phyloP scores from a whole-genome alignment of 2,113 vertebrate species.

The Clarias batrachus region DNA sequence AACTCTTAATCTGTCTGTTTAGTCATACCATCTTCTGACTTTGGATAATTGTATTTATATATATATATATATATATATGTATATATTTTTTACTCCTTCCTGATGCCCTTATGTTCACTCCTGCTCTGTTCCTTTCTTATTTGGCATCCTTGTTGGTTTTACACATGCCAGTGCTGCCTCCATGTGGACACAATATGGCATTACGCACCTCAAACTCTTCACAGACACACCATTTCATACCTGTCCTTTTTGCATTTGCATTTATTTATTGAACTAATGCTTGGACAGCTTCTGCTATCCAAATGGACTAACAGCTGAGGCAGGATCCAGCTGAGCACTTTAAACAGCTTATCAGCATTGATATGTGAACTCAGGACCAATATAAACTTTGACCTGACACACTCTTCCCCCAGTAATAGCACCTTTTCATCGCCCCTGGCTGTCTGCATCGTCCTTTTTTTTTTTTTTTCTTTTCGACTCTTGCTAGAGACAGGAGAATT shows the following conservation, averaged over 20 bases:
- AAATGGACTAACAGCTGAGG: neutral
- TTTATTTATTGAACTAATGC: neutral
- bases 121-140: neutral
- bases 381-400: neutral
- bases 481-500: neutral
- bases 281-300: neutral
- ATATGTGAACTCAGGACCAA: neutral
- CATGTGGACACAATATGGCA: slow-evolving; percentile 62
- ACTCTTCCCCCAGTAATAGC: slow-evolving; percentile 4
- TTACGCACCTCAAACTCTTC: slow-evolving; percentile 56
- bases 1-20: neutral
- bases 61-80: too few species aligned
- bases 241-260: neutral
- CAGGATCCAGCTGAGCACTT: neutral
- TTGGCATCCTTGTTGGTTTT: neutral
- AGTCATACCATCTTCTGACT: neutral
- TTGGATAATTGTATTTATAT: neutral
- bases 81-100: neutral
- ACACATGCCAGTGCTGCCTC: slow-evolving; percentile 67
- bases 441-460: neutral
- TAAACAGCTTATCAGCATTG: neutral
- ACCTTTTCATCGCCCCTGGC: neutral
- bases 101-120: neutral
- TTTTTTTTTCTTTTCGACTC: neutral
- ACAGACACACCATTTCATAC: neutral